These are phyloP conservation scores for Schmidtea mediterranea DNA, from an alignment of 1,140 invertebrate genomes.

Conservation along the genomic window DNA sequence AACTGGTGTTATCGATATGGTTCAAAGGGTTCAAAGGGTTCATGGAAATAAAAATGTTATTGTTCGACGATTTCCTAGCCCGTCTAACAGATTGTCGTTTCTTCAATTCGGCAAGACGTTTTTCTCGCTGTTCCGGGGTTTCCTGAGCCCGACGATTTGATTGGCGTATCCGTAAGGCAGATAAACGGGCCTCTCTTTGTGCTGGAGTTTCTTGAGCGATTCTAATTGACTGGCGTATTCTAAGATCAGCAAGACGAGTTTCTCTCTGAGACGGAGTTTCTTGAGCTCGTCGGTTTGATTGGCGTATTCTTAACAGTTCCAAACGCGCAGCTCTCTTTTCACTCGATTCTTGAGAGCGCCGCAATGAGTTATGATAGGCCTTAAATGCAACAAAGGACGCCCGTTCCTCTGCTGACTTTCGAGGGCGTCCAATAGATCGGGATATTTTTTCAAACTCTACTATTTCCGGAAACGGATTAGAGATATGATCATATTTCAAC, in stretches of 20 bases:
- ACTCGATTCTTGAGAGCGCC: conserved; percentile 1
- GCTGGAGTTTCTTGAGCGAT: conserved; percentile 1
- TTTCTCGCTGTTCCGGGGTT: conserved; percentile 5
- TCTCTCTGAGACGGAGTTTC: conserved; percentile 3
- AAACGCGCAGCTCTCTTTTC: conserved; percentile 2
- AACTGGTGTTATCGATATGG: too few relatives aligned
- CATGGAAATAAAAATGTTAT: too few relatives aligned
- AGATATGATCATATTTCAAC: too few relatives aligned
- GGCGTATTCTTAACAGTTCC: neutral
- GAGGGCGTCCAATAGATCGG: too few relatives aligned
- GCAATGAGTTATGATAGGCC: neutral
- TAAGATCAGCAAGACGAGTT: neutral
- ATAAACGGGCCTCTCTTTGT: conserved; percentile 1
- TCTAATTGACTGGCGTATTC: neutral
- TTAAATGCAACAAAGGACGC: too few relatives aligned
- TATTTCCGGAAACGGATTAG: too few relatives aligned
- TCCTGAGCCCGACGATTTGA: conserved; percentile 4
- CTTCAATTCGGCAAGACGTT: neutral
- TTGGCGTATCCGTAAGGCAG: neutral
- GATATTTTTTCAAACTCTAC: too few relatives aligned
- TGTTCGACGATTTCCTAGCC: too few relatives aligned
- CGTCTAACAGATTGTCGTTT: too few relatives aligned
- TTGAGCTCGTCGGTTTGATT: neutral
- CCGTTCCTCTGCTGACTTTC: too few relatives aligned
- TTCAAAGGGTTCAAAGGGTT: too few relatives aligned